Base-by-base conservation (phyloP, 2,888 invertebrate species). In the Macaria notata region DNA sequence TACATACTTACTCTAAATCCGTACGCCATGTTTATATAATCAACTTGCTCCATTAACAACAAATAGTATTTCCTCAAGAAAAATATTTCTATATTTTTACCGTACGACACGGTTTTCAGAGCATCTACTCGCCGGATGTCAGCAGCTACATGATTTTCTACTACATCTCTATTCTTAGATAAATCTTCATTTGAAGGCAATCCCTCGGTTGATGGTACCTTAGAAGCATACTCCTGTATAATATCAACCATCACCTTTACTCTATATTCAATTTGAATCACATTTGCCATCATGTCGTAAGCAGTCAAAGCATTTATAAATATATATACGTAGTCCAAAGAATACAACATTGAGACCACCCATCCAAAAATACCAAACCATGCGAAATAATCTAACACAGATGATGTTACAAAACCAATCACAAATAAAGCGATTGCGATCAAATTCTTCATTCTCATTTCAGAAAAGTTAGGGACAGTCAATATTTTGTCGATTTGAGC, bases 261-360 rank as follows among this genome's bases (percentile, higher is more conserved):
- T 45, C 72, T 65, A 47, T 59, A 66, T 42, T 73, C 64, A 9
- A 74, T 53, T 45, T 73, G 74, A 4, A 72, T 53, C 0, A 74
- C 52, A 48, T 73, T 67, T 33, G 66, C 57, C 3, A 61, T 31
- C 8, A 55, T 42, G 3, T 74, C 72, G 8, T 72, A 31, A 1
- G 61, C 30, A 3, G 64, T 61, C 5, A 74, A 41, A 31, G 56
- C 52, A 49, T 63, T 73, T 4, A 73, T 19, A 45, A 66, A 73
- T 41, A 63, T 56, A 61, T 65, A 71, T 0, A 73, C 33, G 29
- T 72, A 69, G 45, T 74, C 72, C 7, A 66, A 19, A 0, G 53
- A 31, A 38, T 67, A 68, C 3, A 68, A 48, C 0, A 52, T 56
- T 0, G 64, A 49, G 0, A 19, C 0, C 1, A 48, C 3, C 60